Conservation (phyloP, 2,888 invertebrate genomes). For the Leucoma salicis region DNA sequence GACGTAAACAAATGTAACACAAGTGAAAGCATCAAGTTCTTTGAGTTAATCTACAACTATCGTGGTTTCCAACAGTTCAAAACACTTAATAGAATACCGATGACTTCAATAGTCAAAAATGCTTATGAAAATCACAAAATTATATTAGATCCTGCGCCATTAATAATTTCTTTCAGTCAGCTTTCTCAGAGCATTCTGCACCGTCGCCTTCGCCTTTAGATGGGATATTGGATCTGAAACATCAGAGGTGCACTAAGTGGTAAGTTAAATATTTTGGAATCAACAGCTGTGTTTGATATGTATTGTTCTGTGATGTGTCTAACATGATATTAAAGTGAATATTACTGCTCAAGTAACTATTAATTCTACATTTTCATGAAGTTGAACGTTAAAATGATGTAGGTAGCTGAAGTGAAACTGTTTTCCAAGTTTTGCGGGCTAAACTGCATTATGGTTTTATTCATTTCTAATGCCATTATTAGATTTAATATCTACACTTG, state of each 20-base stretch:
- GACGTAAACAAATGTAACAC: constrained; percentile 34
- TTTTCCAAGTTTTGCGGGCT: constrained; percentile 22
- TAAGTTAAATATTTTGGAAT: constrained; percentile 1
- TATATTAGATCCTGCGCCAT: constrained; percentile 43
- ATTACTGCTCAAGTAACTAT: constrained; percentile 22
- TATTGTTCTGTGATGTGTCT: constrained; percentile 30
- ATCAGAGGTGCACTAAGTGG: constrained; percentile 33
- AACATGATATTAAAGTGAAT: constrained; percentile 27
- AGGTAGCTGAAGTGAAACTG: constrained; percentile 20
- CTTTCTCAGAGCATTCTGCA: constrained; percentile 80
- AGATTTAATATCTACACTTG: constrained; percentile 37
- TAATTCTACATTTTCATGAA: constrained; percentile 30
- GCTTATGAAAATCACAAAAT: constrained; percentile 63
- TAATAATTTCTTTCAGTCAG: constrained; percentile 77
- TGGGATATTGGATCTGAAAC: constrained; percentile 79
- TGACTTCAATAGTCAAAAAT: constrained; percentile 64
- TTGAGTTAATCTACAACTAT: constrained; percentile 28
- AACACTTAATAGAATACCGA: no score
- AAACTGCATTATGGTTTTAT: constrained; percentile 20
- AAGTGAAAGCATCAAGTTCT: constrained; percentile 42
- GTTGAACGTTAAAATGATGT: constrained; percentile 33
- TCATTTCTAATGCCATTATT: constrained; percentile 21
- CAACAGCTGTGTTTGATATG: constrained; percentile 5
- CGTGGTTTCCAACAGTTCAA: constrained; percentile 27
- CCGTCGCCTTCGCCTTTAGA: constrained; percentile 80